phyloP scores from a whole-genome alignment of 2,113 vertebrate species.

The Gopherus flavomarginatus region DNA sequence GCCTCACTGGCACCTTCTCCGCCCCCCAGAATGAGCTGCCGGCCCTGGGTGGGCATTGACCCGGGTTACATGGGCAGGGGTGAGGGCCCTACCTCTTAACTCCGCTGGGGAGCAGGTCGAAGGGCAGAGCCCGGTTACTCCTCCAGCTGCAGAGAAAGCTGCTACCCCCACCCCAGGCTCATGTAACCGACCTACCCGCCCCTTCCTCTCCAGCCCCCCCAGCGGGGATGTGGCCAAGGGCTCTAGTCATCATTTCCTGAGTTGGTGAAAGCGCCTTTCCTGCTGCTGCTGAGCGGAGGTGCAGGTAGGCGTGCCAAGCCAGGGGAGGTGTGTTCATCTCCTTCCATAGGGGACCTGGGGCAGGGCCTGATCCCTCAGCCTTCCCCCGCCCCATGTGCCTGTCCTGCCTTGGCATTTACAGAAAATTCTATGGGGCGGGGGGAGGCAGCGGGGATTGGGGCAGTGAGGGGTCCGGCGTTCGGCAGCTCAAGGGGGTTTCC shows the following conservation, averaged over 20 bases:
- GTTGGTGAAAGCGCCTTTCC: not conserved
- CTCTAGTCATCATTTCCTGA: not conserved
- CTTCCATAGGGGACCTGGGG: no score
- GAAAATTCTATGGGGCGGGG: not conserved
- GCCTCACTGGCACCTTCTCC: no score
- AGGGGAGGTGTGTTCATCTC: no score
- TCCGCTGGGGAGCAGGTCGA: not conserved
- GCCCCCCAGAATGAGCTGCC: not conserved
- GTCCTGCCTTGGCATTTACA: not conserved
- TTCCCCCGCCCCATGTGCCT: no score
- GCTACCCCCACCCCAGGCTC: no score
- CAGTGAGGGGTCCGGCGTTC: not conserved
- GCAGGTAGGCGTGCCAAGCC: not conserved
- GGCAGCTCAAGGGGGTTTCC: not conserved
- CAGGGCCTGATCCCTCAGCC: not conserved
- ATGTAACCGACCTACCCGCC: fast-evolving
- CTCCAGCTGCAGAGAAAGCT: not conserved
- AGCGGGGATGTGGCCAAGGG: not conserved
- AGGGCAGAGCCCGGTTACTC: not conserved
- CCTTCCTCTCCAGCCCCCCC: no score
- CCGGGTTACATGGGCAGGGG: not conserved
- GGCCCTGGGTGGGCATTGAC: not conserved
- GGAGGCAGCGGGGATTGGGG: no score
- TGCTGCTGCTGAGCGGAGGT: not conserved
- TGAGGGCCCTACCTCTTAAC: fast-evolving